A percentile compares a stretch with the other conserved stretches of the same genome.
phyloP scores from a whole-genome alignment of 2,797 vertebrate species.

The Cyprinodon diabolis region DNA sequence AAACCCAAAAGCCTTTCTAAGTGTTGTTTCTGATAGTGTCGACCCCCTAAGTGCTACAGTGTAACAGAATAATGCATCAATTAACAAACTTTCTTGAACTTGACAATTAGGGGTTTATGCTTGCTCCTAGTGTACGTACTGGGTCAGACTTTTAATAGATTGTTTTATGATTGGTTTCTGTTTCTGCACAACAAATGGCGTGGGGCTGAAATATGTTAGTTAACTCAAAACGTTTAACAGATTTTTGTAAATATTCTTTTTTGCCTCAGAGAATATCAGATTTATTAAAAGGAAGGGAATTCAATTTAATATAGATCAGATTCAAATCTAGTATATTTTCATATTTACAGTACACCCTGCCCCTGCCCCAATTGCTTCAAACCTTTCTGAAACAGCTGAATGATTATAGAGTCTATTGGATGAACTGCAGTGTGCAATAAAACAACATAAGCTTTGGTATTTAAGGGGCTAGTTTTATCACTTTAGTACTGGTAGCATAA shows the following conservation, averaged over 20 bases:
- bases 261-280: not conserved
- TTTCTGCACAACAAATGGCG: too few relatives aligned
- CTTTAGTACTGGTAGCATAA: slow-evolving; percentile 7
- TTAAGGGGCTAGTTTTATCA: slow-evolving; percentile 7
- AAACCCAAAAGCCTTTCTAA: too few relatives aligned
- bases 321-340: not conserved
- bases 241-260: not conserved
- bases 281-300: not conserved
- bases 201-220: not conserved
- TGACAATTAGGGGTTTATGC: too few relatives aligned
- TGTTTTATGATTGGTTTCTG: not conserved
- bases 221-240: not conserved
- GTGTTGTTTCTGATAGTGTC: too few relatives aligned
- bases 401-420: not conserved
- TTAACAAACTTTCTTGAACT: too few relatives aligned
- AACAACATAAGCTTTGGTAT: slow-evolving; percentile 6
- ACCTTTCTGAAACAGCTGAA: not conserved
- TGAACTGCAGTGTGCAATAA: not conserved
- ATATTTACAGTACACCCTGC: not conserved
- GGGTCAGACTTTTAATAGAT: not conserved
- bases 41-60: too few relatives aligned
- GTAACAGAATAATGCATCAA: too few relatives aligned
- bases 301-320: not conserved
- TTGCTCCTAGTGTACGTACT: too few relatives aligned
- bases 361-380: not conserved